Evolutionary conservation across 2,797 vertebrate genomes (phyloP).

Genomic region (Valencia hispanica): DNA sequence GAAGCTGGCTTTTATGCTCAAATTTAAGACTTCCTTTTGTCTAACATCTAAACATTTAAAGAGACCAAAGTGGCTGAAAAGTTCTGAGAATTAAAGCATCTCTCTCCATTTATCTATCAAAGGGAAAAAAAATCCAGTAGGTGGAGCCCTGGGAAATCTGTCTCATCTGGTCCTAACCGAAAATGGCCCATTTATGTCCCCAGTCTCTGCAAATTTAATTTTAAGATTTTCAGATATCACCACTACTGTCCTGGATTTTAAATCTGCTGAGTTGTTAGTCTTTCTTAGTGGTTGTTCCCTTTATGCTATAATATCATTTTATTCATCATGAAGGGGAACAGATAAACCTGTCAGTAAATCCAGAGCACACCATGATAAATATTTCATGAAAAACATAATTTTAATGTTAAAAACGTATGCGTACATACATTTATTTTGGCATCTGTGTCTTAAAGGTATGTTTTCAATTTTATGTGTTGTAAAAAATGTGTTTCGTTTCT

Average conservation of each 20-base stretch:
- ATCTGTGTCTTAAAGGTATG: background rate
- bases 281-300: background rate
- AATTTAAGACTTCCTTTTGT: background rate
- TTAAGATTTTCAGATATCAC: background rate
- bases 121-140: conserved; percentile 52
- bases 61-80: background rate
- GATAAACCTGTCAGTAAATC: background rate
- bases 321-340: background rate
- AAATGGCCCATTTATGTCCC: background rate
- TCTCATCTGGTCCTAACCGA: conserved; percentile 1
- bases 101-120: conserved; percentile 16
- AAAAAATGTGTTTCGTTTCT: background rate
- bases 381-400: background rate
- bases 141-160: conserved; percentile 58
- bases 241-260: background rate
- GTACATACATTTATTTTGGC: background rate
- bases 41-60: conserved; percentile 20
- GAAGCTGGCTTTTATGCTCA: background rate
- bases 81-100: conserved; percentile 18
- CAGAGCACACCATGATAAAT: background rate
- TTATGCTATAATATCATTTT: background rate
- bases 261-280: background rate
- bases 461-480: background rate
- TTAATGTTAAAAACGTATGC: background rate
- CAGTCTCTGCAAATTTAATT: background rate